Evolutionary conservation across 2,113 vertebrate genomes (phyloP).

Genomic region (Strigops habroptila): DNA sequence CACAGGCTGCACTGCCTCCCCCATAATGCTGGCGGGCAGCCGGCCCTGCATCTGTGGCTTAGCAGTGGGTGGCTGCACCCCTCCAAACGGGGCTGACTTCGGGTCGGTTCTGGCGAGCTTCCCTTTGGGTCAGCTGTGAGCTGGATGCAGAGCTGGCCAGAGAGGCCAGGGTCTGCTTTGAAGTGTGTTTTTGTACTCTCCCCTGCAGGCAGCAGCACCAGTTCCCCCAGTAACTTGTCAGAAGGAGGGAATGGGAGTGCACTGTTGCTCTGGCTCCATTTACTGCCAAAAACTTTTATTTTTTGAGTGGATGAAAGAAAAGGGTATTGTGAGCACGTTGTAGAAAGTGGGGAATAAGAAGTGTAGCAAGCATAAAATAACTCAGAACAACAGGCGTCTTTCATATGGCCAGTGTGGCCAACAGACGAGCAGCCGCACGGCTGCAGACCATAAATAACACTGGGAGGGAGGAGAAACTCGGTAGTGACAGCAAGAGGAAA

Average conservation of each 20-base stretch:
- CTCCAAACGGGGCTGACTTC: neutral
- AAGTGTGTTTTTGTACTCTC: accelerated
- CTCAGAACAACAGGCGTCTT: neutral
- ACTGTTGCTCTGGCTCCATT: neutral
- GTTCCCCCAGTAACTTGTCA: accelerated
- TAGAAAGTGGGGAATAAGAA: neutral
- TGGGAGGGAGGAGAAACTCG: neutral
- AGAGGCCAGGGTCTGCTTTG: accelerated
- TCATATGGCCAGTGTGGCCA: neutral
- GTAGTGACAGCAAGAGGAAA: neutral
- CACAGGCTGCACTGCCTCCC: neutral
- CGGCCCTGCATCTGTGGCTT: accelerated
- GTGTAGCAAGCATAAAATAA: accelerated
- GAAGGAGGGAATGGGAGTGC: neutral
- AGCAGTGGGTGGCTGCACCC: neutral
- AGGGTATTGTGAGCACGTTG: neutral
- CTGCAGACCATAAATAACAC: neutral
- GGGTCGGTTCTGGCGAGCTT: too few relatives aligned
- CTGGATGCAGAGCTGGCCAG: neutral
- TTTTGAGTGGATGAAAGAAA: neutral
- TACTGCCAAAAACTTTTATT: accelerated
- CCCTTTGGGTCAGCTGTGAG: neutral
- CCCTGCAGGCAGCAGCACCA: neutral
- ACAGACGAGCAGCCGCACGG: neutral
- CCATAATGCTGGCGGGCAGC: accelerated